Conservation (phyloP, 2,113 vertebrate genomes). For the Zosterops borbonicus region DNA sequence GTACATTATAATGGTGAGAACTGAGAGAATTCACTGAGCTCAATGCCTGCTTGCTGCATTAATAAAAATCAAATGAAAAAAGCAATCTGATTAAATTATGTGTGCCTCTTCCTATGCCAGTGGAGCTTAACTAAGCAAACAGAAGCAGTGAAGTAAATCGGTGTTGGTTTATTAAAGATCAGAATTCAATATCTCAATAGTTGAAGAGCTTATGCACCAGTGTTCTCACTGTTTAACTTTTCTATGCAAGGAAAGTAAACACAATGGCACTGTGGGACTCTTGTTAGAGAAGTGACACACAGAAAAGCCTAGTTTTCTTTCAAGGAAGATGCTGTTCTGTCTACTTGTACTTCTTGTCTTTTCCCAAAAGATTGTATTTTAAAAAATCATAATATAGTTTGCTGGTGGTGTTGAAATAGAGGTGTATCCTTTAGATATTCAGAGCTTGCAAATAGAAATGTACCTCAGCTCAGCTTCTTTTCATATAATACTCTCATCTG, state of each 20-base stretch:
- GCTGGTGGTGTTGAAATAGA: not conserved
- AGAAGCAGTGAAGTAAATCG: slow-evolving; percentile 78
- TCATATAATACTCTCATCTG: not conserved
- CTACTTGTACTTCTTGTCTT: not conserved
- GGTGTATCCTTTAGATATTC: not conserved
- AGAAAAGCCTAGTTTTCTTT: slow-evolving; percentile 10
- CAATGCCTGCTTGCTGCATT: slow-evolving; percentile 52
- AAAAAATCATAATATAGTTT: not conserved
- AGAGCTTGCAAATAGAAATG: not conserved
- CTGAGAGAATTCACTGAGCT: slow-evolving; percentile 7
- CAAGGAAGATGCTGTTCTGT: not conserved
- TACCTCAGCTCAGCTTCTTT: not conserved
- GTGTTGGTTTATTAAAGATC: slow-evolving; percentile 82
- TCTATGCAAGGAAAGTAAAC: slow-evolving; percentile 68
- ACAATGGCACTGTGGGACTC: slow-evolving; percentile 9
- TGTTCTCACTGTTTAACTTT: slow-evolving; percentile 66
- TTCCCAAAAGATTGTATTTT: not conserved
- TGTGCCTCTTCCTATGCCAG: slow-evolving; percentile 68
- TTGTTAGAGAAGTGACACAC: slow-evolving; percentile 27
- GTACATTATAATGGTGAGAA: slow-evolving; percentile 39
- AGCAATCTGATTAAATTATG: slow-evolving; percentile 80
- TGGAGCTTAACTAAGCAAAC: slow-evolving; percentile 80
- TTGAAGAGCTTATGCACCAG: slow-evolving; percentile 68
- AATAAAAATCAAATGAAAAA: slow-evolving; percentile 80
- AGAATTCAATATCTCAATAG: slow-evolving; percentile 79